Evolutionary conservation across 2,113 vertebrate species (phyloP), one percentile per base, ranked within the genome.

Genomic region (Anas platyrhynchos): DNA sequence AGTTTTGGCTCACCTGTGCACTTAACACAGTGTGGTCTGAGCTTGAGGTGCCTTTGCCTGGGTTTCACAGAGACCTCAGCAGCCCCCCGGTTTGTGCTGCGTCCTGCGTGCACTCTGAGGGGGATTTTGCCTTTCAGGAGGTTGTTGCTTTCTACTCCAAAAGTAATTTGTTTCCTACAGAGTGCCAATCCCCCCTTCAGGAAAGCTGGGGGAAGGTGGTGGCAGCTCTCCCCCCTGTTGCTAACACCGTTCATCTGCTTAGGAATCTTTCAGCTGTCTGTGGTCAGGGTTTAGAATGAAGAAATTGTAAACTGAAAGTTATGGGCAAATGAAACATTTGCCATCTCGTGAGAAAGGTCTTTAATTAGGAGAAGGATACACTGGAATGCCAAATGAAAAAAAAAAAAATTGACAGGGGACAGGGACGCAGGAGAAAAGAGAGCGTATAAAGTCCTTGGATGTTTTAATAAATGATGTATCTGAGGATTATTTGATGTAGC

Each of bases 391-490:
- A 86, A 92, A 88, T 95, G 56, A 38, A 56, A 72, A 36, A 41
- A 89, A 89, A 89, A 62, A 86, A 92, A 86, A 34, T 36, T 93
- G 93, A 95, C 83, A 89, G 62, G 74, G 88, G 74, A 92, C 0
- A 1, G 86, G 69, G 56, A 94, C 88, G 89, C 61, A 62, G 61
- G 46, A 88, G 95, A 90, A 93, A 61, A 94, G 83, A 85, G 83
- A 94, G 58, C 67, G 22, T 72, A 16, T 62, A 58, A 72, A 89
- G 88, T 86, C 81, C 91, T 94, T 94, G 92, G 93, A 89, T 97
- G 94, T 91, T 97, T 97, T 95, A 96, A 96, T 97, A 96, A 94
- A 96, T 96, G 94, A 95, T 96, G 88, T 96, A 94, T 96, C 96
- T 96, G 91, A 96, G 77, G 88, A 59, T 86, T 94, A 93, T 97